These are phyloP conservation scores for Noctua janthina DNA, from an alignment of 2,888 invertebrate genomes.

Conservation along the genomic window DNA sequence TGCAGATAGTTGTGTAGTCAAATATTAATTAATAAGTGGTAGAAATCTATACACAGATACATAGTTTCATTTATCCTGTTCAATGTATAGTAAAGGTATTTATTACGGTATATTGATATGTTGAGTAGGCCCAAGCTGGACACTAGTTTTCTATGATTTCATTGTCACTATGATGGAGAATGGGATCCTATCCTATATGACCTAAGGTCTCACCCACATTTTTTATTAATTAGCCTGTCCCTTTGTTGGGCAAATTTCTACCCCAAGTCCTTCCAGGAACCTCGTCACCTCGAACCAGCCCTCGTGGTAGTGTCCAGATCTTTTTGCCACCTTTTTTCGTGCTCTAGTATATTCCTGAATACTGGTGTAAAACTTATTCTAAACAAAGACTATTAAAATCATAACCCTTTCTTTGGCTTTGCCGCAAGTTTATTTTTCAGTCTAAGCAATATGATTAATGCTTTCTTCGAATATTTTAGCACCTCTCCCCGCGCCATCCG, in stretches of 20 bases:
- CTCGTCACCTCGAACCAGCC: background rate
- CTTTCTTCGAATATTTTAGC: constrained; percentile 65
- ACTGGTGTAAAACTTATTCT: background rate
- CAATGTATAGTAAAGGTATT: too few species aligned
- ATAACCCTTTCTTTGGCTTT: background rate
- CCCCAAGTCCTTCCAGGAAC: background rate
- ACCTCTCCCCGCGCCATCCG: constrained; percentile 76
- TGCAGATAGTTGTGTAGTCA: background rate
- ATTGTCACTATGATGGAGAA: background rate
- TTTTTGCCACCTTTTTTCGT: background rate
- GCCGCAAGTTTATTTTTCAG: background rate
- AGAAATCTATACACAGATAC: background rate
- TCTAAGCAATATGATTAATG: background rate
- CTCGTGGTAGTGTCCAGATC: background rate
- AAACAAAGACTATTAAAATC: background rate
- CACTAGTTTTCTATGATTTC: background rate
- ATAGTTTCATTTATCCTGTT: background rate
- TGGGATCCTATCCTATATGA: background rate
- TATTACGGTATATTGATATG: background rate
- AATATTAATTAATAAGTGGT: constrained; percentile 1
- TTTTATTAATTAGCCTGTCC: background rate
- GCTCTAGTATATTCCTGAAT: background rate
- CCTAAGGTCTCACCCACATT: background rate
- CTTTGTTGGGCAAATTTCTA: background rate
- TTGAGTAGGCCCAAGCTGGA: too few species aligned